phyloP scores from a whole-genome alignment of 2,888 invertebrate species.

The Meandrusa payeni region DNA sequence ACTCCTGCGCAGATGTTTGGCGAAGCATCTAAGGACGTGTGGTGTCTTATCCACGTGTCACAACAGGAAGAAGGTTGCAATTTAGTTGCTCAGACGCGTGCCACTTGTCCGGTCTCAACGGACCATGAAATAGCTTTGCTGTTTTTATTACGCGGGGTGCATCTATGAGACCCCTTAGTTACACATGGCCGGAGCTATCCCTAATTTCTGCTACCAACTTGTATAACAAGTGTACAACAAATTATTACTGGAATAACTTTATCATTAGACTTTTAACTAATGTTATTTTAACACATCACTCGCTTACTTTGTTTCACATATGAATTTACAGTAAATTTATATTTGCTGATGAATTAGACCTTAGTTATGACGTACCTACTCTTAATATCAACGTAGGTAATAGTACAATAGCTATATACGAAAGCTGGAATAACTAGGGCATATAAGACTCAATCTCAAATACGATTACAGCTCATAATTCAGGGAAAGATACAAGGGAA shows the following conservation, averaged over 20 bases:
- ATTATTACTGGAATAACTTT: background rate
- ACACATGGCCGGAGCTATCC: conserved; percentile 18
- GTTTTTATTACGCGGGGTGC: conserved; percentile 42
- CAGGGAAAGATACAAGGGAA: no score
- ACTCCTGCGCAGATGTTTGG: conserved; percentile 55
- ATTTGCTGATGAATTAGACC: no score
- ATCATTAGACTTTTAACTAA: background rate
- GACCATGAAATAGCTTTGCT: conserved; percentile 61
- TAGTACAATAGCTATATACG: no score
- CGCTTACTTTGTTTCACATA: no score
- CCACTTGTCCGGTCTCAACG: conserved; percentile 57
- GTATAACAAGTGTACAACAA: conserved; percentile 15
- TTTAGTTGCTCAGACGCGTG: conserved; percentile 54
- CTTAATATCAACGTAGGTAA: no score
- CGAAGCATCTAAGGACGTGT: conserved; percentile 41
- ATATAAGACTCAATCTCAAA: no score
- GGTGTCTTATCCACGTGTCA: conserved; percentile 56
- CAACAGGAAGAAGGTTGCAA: conserved; percentile 61
- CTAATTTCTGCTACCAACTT: conserved; percentile 3
- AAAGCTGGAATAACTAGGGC: no score
- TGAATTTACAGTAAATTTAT: no score
- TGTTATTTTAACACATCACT: no score
- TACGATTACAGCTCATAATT: no score
- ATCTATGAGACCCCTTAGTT: conserved; percentile 29
- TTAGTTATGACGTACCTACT: no score